A percentile compares a stretch with the other conserved stretches of the same genome.
Evolutionary conservation across 2,888 invertebrate genomes (phyloP).

Genomic region (Chrysolina haemoptera): DNA sequence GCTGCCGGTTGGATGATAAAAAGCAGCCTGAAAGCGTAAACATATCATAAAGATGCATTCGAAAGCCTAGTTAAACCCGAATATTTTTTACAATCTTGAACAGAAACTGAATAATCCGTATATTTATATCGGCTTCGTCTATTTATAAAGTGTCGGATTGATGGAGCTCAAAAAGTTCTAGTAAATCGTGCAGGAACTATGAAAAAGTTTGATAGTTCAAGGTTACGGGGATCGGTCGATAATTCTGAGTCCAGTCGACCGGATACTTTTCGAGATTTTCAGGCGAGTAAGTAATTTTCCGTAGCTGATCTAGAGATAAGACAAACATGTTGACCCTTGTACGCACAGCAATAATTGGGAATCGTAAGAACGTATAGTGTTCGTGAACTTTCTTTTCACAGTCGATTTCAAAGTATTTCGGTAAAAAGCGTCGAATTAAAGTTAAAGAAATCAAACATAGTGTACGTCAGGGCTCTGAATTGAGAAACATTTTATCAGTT

Average conservation of each 20-base stretch:
- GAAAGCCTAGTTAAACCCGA: not conserved
- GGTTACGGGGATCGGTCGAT: not conserved
- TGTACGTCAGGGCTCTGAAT: no score
- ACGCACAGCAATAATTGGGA: no score
- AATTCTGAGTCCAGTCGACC: not conserved
- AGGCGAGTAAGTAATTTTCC: no score
- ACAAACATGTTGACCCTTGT: no score
- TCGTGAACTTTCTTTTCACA: no score
- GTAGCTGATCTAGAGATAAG: no score
- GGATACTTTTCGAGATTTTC: no score
- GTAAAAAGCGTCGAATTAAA: no score
- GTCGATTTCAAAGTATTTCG: no score
- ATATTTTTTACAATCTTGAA: not conserved
- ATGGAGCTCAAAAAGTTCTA: not conserved
- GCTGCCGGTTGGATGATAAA: not conserved
- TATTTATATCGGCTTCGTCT: slow-evolving; percentile 3
- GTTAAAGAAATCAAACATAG: no score
- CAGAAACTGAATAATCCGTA: not conserved
- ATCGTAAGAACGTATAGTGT: no score
- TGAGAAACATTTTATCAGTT: no score
- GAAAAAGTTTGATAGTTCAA: slow-evolving; percentile 2
- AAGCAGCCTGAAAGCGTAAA: slow-evolving; percentile 4
- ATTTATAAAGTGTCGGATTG: not conserved
- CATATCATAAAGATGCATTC: slow-evolving; percentile 4
- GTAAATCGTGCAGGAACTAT: not conserved